Base-by-base conservation (phyloP, 1,140 invertebrate genomes). In the Hypsibius dujardini region DNA sequence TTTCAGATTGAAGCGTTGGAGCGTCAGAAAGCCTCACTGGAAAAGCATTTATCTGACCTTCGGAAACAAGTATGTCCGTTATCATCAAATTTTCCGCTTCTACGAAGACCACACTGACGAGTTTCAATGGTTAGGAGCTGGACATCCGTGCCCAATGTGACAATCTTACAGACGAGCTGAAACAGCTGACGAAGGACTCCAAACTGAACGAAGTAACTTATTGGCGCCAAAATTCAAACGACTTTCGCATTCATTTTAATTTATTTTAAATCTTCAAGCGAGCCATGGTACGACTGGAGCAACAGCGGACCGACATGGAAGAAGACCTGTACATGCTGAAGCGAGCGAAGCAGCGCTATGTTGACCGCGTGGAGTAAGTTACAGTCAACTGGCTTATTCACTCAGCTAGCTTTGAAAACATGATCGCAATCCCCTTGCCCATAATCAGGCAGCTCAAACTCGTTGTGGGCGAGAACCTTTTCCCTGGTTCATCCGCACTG, bases 311-410 rank as follows among this genome's bases (percentile, higher is more conserved):
- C 62, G 62, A 67, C 7, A 67, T 67, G 62, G 62, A 67, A 42
- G 62, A 67, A 67, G 62, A 67, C 62, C 7, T 67, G 7, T 67
- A 7, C 42, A 14, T 67, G 7, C 42, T 67, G 62, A 7, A 67
- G 42, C 7, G 62, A 7, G 62, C 62, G 3, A 67, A 67, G 42
- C 62, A 67, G 45, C 62, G 62, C 7, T 67, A 67, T 42, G 7
- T 67, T 42, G 62, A 67, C 3, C 62, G 62, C 62, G 62, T 67
- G 12, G 62, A 67, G 62, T 67, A 67, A 12, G 62, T 7, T n/a
- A n/a, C n/a, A n/a, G n/a, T n/a, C n/a, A n/a, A n/a, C n/a, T n/a
- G n/a, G n/a, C n/a, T n/a, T n/a, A n/a, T n/a, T n/a, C n/a, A n/a
- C n/a, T n/a, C n/a, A n/a, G n/a, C n/a, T n/a, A n/a, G n/a, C n/a